Percentiles rank a stretch among this genome's conserved stretches.
Evolutionary conservation across 2,113 vertebrate species (phyloP).

Genomic region (Chinchilla lanigera): DNA sequence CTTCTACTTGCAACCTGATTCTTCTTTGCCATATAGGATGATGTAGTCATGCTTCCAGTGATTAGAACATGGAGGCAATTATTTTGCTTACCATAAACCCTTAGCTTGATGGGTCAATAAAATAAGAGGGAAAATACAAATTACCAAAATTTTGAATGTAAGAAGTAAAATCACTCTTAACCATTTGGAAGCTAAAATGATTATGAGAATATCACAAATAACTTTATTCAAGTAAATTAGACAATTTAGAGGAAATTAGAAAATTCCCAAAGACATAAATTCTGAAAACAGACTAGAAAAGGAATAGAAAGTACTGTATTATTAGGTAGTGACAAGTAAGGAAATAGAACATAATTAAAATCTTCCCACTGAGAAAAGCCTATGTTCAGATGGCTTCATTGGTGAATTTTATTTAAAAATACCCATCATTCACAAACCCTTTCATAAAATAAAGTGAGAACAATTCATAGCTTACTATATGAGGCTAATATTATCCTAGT

Average conservation of each 20-base stretch:
- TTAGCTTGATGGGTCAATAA: slow-evolving; percentile 14
- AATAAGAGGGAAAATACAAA: neutral
- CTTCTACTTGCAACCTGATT: neutral
- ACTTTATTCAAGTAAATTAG: slow-evolving; percentile 5
- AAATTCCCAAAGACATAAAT: neutral
- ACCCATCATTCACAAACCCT: neutral
- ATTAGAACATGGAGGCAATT: neutral
- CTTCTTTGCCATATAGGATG: neutral
- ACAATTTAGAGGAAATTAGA: neutral
- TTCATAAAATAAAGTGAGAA: slow-evolving; percentile 18
- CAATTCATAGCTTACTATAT: neutral
- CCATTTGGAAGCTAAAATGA: neutral
- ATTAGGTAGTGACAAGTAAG: neutral
- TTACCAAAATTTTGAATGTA: neutral
- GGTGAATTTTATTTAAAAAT: neutral
- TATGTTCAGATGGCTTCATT: neutral
- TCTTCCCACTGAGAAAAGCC: neutral
- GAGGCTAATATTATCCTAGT: neutral
- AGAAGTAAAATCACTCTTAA: neutral
- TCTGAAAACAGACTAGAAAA: neutral
- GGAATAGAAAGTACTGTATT: neutral
- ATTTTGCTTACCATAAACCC: neutral
- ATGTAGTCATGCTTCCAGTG: neutral
- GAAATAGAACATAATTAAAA: neutral
- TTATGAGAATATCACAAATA: neutral